Evolutionary conservation across 2,888 invertebrate species (phyloP).

Genomic region (Lasius platythorax): DNA sequence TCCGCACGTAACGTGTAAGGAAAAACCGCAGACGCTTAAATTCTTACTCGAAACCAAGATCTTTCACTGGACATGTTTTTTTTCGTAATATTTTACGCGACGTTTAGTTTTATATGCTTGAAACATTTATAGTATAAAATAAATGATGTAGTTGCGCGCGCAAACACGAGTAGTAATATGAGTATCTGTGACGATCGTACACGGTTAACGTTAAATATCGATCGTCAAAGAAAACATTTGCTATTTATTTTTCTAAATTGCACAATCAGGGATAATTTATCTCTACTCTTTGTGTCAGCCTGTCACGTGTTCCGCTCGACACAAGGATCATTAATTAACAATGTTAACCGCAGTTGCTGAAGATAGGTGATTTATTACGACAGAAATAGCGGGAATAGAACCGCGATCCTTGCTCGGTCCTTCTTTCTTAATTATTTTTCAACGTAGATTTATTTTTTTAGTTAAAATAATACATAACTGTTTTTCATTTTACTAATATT

Average conservation of each 20-base stretch:
- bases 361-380: constrained; percentile 52
- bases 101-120: not conserved
- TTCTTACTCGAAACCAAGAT: not conserved
- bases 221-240: constrained; percentile 4
- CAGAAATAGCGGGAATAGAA: constrained; percentile 34
- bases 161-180: not conserved
- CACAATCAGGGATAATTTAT: constrained; percentile 45
- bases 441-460: not conserved
- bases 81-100: not conserved
- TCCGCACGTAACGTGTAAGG: not conserved
- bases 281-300: constrained; percentile 33
- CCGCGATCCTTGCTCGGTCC: not conserved
- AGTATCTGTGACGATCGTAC: not conserved
- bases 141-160: not conserved
- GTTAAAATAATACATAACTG: not conserved
- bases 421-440: not conserved
- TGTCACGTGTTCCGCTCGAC: constrained; percentile 39
- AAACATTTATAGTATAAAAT: not conserved
- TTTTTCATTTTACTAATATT: not conserved
- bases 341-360: constrained; percentile 45
- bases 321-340: constrained; percentile 50
- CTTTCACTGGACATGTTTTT: not conserved
- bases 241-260: constrained; percentile 48
- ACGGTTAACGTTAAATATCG: not conserved
- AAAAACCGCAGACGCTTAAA: not conserved